phyloP scores from a whole-genome alignment of 2,888 invertebrate genomes.

The Synanthedon andrenaeformis region DNA sequence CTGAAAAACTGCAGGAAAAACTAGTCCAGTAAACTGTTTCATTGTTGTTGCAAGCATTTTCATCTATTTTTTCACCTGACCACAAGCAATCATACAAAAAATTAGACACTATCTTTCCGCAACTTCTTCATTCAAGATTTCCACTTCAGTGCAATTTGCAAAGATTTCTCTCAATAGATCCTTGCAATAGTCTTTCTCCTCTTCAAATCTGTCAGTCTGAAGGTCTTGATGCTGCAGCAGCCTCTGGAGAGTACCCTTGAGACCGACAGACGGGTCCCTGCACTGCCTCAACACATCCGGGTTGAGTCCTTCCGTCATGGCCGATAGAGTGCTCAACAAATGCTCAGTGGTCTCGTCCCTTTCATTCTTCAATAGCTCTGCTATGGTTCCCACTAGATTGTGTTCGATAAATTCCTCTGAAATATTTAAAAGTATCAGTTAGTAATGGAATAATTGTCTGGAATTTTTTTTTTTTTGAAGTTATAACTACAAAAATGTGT shows the following conservation, averaged over 20 bases:
- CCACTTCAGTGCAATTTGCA: constrained; percentile 9
- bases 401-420: constrained; percentile 38
- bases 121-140: constrained; percentile 17
- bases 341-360: constrained; percentile 40
- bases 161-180: constrained; percentile 23
- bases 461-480: too few species aligned
- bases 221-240: constrained; percentile 29
- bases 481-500: too few species aligned
- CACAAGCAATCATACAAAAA: too few species aligned
- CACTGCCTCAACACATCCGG: constrained; percentile 28
- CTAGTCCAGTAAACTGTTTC: too few species aligned
- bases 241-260: constrained; percentile 26
- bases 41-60: too few species aligned
- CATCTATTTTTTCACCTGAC: too few species aligned
- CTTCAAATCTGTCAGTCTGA: constrained; percentile 24
- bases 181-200: constrained; percentile 40
- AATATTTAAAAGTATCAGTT: constrained; percentile 8
- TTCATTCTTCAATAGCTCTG: constrained; percentile 22
- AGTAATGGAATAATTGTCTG: not conserved
- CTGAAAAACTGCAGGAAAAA: too few species aligned
- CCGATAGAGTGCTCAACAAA: constrained; percentile 29
- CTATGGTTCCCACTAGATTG: constrained; percentile 28
- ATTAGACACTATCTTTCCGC: constrained; percentile 33
- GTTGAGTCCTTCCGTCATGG: constrained; percentile 20
- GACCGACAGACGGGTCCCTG: constrained; percentile 20